Conservation (phyloP, 2,888 invertebrate genomes). For the Gymnosoma rotundatum region DNA sequence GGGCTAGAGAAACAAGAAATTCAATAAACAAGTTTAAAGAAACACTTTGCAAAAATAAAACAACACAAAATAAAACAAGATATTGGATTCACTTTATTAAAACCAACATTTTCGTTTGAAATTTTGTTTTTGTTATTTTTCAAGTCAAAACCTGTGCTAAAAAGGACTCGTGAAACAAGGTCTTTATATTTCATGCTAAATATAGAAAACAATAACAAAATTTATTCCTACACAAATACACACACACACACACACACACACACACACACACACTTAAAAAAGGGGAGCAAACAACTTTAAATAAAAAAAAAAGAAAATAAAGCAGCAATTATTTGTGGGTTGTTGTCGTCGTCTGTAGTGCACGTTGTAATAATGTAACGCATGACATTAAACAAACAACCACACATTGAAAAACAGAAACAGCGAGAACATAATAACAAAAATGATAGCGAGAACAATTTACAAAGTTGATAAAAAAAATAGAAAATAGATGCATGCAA, state of each 20-base stretch:
- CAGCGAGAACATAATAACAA: background rate
- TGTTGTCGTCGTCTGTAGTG: conserved; percentile 22
- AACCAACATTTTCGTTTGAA: background rate
- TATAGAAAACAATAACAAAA: conserved; percentile 35
- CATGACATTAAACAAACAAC: conserved; percentile 49
- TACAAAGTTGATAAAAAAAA: conserved; percentile 25
- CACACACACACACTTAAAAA: background rate
- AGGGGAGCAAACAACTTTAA: background rate
- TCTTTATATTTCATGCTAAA: background rate
- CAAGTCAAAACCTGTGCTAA: background rate
- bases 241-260: background rate
- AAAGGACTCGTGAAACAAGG: background rate
- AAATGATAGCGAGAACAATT: background rate
- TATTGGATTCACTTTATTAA: background rate
- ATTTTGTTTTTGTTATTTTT: background rate
- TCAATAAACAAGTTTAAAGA: conserved; percentile 22
- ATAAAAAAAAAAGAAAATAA: background rate
- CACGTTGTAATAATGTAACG: conserved; percentile 65
- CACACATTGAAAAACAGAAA: conserved; percentile 9
- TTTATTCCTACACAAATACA: background rate
- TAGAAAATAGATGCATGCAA: conserved; percentile 33
- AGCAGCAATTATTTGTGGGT: conserved; percentile 9
- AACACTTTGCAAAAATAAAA: background rate
- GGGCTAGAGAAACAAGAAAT: background rate
- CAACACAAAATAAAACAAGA: background rate